A percentile compares a stretch with the other conserved stretches of the same genome.
phyloP scores from a whole-genome alignment of 2,113 vertebrate genomes.

The Chloroceryle aenea region DNA sequence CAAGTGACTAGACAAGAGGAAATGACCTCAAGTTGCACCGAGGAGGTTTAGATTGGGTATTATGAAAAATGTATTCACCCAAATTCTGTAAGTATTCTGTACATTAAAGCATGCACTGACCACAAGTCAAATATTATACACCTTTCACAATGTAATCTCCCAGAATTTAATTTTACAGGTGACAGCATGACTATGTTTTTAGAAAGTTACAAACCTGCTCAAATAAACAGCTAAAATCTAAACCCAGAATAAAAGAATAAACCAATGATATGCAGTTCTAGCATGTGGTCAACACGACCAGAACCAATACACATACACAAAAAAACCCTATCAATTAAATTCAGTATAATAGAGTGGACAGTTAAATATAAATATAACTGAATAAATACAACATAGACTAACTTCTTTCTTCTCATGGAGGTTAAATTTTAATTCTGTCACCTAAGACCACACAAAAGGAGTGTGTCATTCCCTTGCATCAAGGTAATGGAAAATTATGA shows the following conservation, averaged over 20 bases:
- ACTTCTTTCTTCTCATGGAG: not conserved
- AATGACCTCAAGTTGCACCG: not conserved
- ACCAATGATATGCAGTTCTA: not conserved
- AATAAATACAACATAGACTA: not conserved
- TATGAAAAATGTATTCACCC: not conserved
- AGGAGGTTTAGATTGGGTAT: not conserved
- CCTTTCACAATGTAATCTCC: not conserved
- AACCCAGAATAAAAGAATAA: not conserved
- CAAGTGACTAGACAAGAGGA: not conserved
- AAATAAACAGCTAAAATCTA: not conserved
- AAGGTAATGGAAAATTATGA: not conserved
- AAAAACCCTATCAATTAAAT: not conserved
- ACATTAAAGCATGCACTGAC: not conserved
- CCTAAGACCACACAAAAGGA: not conserved
- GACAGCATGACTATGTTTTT: not conserved
- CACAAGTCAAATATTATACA: not conserved
- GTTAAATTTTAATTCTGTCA: not conserved
- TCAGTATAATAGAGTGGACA: not conserved
- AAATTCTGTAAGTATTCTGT: not conserved
- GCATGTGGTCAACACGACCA: not conserved
- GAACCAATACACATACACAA: not conserved
- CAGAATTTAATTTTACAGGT: not conserved
- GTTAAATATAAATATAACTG: not conserved
- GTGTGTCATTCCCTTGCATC: not conserved
- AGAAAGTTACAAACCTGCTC: not conserved